These are phyloP conservation scores for Corythornis madagascariensis DNA, from an alignment of 2,113 vertebrate species.

Conservation along the genomic window DNA sequence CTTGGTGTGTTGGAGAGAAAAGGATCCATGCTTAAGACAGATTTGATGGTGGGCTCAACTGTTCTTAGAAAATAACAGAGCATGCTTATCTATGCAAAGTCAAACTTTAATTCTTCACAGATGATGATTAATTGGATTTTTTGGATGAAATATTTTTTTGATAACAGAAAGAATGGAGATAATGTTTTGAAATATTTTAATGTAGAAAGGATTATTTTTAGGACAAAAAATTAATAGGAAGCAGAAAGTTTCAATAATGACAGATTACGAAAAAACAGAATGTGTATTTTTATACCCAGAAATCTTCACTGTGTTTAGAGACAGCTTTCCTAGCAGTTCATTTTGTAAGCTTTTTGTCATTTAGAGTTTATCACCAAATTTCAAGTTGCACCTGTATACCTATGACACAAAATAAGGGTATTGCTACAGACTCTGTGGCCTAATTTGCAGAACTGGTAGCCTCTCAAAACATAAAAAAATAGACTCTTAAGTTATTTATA, in stretches of 20 bases:
- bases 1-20: background rate
- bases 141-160: background rate
- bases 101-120: conserved; percentile 10
- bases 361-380: background rate
- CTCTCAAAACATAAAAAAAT: background rate
- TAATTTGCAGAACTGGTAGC: background rate
- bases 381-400: background rate
- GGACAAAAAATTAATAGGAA: background rate
- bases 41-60: background rate
- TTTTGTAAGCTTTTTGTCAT: conserved; percentile 13
- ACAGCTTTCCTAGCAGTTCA: background rate
- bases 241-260: background rate
- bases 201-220: conserved; percentile 34
- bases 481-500: background rate
- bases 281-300: conserved; percentile 55
- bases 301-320: conserved; percentile 35
- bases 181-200: conserved; percentile 49
- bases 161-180: background rate
- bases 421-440: background rate
- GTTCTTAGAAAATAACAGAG: conserved; percentile 8
- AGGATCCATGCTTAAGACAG: background rate
- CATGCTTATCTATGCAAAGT: conserved; percentile 56
- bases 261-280: background rate
- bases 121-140: background rate
- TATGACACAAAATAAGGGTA: background rate